Base-by-base conservation (phyloP, 2,113 vertebrate species). In the Hippocampus abdominalis region DNA sequence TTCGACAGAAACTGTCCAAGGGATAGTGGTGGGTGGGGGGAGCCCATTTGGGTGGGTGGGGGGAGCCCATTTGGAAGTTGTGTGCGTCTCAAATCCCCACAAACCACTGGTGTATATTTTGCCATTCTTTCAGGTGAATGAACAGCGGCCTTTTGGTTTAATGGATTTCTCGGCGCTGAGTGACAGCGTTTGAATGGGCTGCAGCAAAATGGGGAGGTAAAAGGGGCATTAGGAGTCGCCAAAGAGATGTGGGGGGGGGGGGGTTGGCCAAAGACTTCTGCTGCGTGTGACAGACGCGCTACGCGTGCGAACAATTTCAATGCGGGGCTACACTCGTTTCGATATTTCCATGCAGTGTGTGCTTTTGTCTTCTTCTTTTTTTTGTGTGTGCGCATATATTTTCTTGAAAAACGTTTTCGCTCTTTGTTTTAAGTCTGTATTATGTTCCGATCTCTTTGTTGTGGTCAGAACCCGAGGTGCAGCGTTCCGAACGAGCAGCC, bases 131-230 rank as follows among this genome's bases (percentile, higher is more conserved):
- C 79, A 86, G 82, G 83, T 86, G 78, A 87, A 79, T 80, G 73
- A 75, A 62, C 4, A 3, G 71, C 62, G 39, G 74, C 57, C 76
- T 75, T 86, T 77, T 68, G 83, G 83, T 85, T 89, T 87, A 90
- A 89, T 90, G 85, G 83, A 85, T 87, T 90, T 87, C 86, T 81
- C 73, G 53, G 71, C 29, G 48, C 80, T 90, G 90, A 89, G 80
- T 90, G 89, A 89, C 89, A 88, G 84, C 73, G 71, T 73, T 66
- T 91, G 90, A 91, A 89, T 88, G 81, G 86, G 83, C 80, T 82
- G 59, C 68, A 88, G 86, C 88, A 88, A 36, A 88, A 90, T 82
- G 74, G 81, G 86, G 82, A 82, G 81, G 86, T 86, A 86, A 90
- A 88, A 82, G 83, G 81, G 82, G 86, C 80, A 84, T 89, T 89